These are phyloP conservation scores for Malacosoma neustria DNA, from an alignment of 2,888 invertebrate genomes.

Conservation along the genomic window DNA sequence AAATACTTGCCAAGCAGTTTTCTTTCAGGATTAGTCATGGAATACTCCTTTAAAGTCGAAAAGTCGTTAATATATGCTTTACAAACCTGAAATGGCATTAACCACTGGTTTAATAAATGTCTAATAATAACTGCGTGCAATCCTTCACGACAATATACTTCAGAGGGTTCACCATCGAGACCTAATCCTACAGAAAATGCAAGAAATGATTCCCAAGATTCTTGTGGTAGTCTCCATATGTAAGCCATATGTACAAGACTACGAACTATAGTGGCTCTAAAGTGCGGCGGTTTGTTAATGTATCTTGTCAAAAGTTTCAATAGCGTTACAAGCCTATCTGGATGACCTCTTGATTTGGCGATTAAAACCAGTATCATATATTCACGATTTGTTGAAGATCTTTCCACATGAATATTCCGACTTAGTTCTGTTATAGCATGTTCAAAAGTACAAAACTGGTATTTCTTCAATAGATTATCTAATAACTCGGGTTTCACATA, in stretches of 20 bases:
- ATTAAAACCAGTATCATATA: slow-evolving; percentile 45
- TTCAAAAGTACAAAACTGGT: slow-evolving; percentile 35
- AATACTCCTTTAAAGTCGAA: slow-evolving; percentile 30
- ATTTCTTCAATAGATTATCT: slow-evolving; percentile 36
- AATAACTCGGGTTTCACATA: slow-evolving; percentile 18
- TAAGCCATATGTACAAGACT: slow-evolving; percentile 40
- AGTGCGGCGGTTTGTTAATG: slow-evolving; percentile 36
- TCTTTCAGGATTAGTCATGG: slow-evolving; percentile 25
- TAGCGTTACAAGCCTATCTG: slow-evolving; percentile 24
- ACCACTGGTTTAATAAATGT: slow-evolving; percentile 19
- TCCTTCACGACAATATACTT: slow-evolving; percentile 36
- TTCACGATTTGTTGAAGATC: slow-evolving; percentile 30
- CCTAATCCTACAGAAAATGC: slow-evolving; percentile 36
- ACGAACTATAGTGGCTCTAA: slow-evolving; percentile 38
- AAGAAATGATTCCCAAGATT: slow-evolving; percentile 31
- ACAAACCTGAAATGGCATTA: slow-evolving; percentile 15
- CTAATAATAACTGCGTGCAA: slow-evolving; percentile 41
- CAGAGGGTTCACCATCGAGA: slow-evolving; percentile 29
- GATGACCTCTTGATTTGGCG: slow-evolving; percentile 42
- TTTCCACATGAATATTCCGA: slow-evolving; percentile 24
- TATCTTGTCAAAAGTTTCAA: slow-evolving; percentile 26
- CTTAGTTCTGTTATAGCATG: slow-evolving; percentile 31
- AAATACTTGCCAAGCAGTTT: slow-evolving; percentile 15
- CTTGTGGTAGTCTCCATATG: slow-evolving; percentile 33
- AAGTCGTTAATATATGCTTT: slow-evolving; percentile 27